Evolutionary conservation across 2,888 invertebrate species (phyloP).

Genomic region (Scaptomyza polygonia): DNA sequence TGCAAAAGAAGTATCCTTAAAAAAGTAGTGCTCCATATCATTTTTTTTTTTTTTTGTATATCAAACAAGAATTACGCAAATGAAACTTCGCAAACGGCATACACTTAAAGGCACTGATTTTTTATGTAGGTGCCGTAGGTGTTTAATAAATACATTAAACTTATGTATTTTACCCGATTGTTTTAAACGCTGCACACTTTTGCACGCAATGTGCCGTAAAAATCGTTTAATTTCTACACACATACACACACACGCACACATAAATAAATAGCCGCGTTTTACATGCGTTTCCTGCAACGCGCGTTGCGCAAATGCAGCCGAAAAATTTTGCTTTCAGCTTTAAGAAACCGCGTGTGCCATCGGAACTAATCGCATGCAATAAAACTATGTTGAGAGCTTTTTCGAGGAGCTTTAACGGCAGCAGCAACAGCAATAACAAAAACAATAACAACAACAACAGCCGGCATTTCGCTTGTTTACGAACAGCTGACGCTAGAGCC

Average conservation of each 20-base stretch:
- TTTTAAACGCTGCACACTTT: constrained; percentile 17
- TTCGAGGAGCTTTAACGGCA: constrained; percentile 27
- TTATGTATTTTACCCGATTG: constrained; percentile 12
- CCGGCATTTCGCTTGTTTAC: constrained; percentile 62
- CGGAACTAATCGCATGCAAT: constrained; percentile 50
- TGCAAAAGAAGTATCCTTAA: constrained; percentile 8
- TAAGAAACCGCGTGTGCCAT: constrained; percentile 41
- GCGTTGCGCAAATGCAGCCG: constrained; percentile 74
- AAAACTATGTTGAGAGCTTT: constrained; percentile 43
- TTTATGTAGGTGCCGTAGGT: constrained; percentile 4
- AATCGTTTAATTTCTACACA: constrained; percentile 38
- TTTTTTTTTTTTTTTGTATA: background rate
- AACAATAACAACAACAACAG: constrained; percentile 54
- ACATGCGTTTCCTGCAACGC: constrained; percentile 73
- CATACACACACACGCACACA: constrained; percentile 10
- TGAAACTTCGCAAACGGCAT: constrained; percentile 19
- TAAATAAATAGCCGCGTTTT: constrained; percentile 45
- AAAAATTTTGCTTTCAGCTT: constrained; percentile 50
- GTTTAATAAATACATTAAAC: constrained; percentile 26
- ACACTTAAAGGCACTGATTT: constrained; percentile 50
- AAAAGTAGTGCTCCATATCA: constrained; percentile 15
- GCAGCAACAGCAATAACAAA: constrained; percentile 9
- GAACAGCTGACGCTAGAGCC: constrained; percentile 49
- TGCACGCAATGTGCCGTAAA: constrained; percentile 30
- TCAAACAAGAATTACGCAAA: constrained; percentile 30